A percentile compares a stretch with the other conserved stretches of the same genome.
These are phyloP conservation scores for Chromis chromis DNA, from an alignment of 2,797 vertebrate species.

Conservation along the genomic window DNA sequence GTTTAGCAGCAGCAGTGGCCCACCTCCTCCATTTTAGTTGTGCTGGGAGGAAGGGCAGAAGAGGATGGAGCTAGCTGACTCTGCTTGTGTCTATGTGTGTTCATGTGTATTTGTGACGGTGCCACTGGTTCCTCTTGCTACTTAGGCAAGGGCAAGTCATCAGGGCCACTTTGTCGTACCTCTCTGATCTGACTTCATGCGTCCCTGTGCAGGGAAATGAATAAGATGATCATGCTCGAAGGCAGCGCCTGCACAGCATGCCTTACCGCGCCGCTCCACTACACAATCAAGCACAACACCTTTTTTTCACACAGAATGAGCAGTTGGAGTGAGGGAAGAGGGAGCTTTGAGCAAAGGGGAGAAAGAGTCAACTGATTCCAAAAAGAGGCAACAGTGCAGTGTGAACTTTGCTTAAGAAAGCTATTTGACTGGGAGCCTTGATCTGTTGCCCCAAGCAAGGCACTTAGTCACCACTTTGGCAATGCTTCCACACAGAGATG, in stretches of 20 bases:
- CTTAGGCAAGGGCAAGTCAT: slow-evolving; percentile 33
- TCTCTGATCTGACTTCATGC: slow-evolving; percentile 51
- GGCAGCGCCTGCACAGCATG: slow-evolving; percentile 40
- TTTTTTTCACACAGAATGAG: slow-evolving; percentile 58
- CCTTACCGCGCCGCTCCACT: slow-evolving; percentile 25
- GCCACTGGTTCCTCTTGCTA: slow-evolving; percentile 35
- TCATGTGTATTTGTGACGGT: slow-evolving; percentile 29
- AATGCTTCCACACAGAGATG: slow-evolving; percentile 57
- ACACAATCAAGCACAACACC: slow-evolving; percentile 55
- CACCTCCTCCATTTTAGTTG: slow-evolving; percentile 67
- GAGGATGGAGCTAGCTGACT: slow-evolving; percentile 58
- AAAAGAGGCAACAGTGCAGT: slow-evolving; percentile 61
- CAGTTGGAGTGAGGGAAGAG: slow-evolving; percentile 60
- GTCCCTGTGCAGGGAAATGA: slow-evolving; percentile 34
- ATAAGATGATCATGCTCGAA: slow-evolving; percentile 49
- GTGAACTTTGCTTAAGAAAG: slow-evolving; percentile 73
- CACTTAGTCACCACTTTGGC: slow-evolving; percentile 75
- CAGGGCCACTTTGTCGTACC: slow-evolving; percentile 42
- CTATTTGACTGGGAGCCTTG: slow-evolving; percentile 70
- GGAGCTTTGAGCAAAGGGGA: slow-evolving; percentile 60
- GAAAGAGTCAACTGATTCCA: slow-evolving; percentile 71
- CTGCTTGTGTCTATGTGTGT: slow-evolving; percentile 22
- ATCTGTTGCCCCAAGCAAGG: slow-evolving; percentile 64
- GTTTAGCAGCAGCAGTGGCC: slow-evolving; percentile 75
- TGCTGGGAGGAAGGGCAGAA: slow-evolving; percentile 64